Base-by-base conservation (phyloP, 2,797 vertebrate genomes). In the Dendrocincla fuliginosa region DNA sequence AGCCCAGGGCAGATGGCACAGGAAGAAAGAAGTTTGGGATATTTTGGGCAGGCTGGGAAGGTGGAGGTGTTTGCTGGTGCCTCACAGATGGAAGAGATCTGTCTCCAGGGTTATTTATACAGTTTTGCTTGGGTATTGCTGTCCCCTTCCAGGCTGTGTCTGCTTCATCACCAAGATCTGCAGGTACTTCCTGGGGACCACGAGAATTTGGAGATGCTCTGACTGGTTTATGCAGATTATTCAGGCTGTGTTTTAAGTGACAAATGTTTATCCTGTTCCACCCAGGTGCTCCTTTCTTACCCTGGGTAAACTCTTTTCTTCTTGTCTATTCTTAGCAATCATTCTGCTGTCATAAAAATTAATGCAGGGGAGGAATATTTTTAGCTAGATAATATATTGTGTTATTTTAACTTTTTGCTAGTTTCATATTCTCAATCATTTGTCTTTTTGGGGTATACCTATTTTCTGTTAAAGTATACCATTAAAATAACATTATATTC, bases 291-390 rank as follows among this genome's bases (percentile, higher is more conserved):
- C 60, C 44, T 57, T 84, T 33, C 78, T 33, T 17, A 41, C 19
- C 23, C 44, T 11, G 13, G 24, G 11, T 14, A 52, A 85, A 41
- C 25, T 33, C 2, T 28, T 55, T 41, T 42, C 55, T 23, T n/a
- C 33, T 50, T 35, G 5, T 19, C 52, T 37, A 42, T 41, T 16
- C 55, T 11, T 4, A 22, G 39, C 2, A 2, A 24, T 33, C 32
- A 5, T 52, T 30, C 39, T 35, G 32, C 64, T 77, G 67, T 42
- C 11, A 7, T 13, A 8, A 19, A 19, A 46, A 14, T 6, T 11
- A 47, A 4, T 9, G 6, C 0, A 3, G 42, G 22, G 30, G 3
- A 44, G 9, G 20, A 0, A 8, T 13, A 35, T 8, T n/a, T 32
- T 61, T 3, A 19, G n/a, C 17, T 3, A 41, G 13, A 20, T 19